Percentiles rank a stretch among this genome's conserved stretches.
Conservation (phyloP, 1,140 invertebrate genomes). For the Ips nitidus region DNA sequence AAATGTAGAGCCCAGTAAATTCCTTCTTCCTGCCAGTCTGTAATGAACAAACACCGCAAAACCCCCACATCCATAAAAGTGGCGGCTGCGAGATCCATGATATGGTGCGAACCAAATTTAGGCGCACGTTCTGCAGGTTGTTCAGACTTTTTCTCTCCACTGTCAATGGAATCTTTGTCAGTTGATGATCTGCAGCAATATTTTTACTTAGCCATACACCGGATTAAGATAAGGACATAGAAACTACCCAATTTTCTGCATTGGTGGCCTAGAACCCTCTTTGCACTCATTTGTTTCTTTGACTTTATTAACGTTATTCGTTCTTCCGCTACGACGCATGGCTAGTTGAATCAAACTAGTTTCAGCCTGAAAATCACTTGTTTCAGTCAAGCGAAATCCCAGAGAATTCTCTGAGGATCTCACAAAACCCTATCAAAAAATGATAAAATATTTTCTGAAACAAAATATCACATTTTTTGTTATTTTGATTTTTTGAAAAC, state of each 20-base stretch:
- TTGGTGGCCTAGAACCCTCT: constrained; percentile 55
- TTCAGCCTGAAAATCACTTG: constrained; percentile 53
- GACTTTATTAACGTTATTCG: constrained; percentile 45
- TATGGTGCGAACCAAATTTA: constrained; percentile 42
- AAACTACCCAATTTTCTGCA: constrained; percentile 61
- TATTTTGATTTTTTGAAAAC: not conserved
- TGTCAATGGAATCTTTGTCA: constrained; percentile 57
- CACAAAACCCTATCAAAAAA: too few species aligned
- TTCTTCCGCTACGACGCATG: constrained; percentile 56
- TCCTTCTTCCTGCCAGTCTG: constrained; percentile 97
- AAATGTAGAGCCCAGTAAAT: constrained; percentile 97
- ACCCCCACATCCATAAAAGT: constrained; percentile 96
- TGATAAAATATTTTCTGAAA: too few species aligned
- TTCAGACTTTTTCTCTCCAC: constrained; percentile 39
- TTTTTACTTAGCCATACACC: not conserved
- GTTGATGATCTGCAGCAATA: constrained; percentile 53
- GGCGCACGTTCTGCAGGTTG: constrained; percentile 6
- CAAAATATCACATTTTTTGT: constrained; percentile 5
- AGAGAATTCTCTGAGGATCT: too few species aligned
- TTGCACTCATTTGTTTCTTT: constrained; percentile 49
- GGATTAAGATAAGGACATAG: too few species aligned
- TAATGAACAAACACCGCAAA: constrained; percentile 92
- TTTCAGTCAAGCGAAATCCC: too few species aligned
- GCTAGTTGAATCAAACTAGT: constrained; percentile 62
- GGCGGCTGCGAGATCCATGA: constrained; percentile 74